Evolutionary conservation across 2,113 vertebrate genomes (phyloP).

Genomic region (Calypte anna): DNA sequence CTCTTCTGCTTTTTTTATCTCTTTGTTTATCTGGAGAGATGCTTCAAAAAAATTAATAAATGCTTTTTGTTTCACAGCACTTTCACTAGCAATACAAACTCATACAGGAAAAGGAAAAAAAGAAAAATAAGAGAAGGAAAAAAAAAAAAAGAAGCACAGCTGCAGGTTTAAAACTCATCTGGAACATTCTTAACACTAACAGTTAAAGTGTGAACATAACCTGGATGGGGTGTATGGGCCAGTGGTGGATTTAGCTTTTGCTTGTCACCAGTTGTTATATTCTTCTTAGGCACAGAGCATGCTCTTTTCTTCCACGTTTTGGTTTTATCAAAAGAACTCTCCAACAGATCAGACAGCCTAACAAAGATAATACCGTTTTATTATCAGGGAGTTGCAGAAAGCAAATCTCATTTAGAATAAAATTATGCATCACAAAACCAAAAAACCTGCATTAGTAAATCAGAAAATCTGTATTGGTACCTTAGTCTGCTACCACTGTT

Average conservation of each 20-base stretch:
- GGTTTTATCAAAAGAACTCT: conserved; percentile 40
- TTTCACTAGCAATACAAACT: conserved; percentile 19
- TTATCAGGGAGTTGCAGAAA: neutral
- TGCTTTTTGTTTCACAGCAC: conserved; percentile 25
- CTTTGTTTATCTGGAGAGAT: conserved; percentile 1
- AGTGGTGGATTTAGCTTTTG: conserved; percentile 7
- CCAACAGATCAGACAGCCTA: conserved; percentile 65
- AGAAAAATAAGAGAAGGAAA: too few species aligned
- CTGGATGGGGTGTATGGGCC: conserved; percentile 27
- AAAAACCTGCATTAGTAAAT: neutral
- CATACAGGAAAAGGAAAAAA: neutral
- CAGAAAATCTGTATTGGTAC: neutral
- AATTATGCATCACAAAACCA: neutral
- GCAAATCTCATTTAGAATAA: neutral
- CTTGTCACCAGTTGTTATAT: conserved; percentile 37
- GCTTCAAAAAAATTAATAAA: conserved; percentile 48
- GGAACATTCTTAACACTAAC: neutral
- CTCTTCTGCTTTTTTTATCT: neutral
- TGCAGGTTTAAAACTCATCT: neutral
- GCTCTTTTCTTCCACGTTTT: conserved; percentile 41
- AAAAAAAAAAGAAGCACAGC: neutral
- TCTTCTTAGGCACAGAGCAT: conserved; percentile 68
- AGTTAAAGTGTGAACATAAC: conserved; percentile 38
- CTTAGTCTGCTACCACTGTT: neutral
- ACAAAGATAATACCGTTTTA: conserved; percentile 1